A percentile compares a stretch with the other conserved stretches of the same genome.
These are phyloP conservation scores for Furnarius figulus DNA, from an alignment of 2,113 vertebrate species.

Conservation along the genomic window DNA sequence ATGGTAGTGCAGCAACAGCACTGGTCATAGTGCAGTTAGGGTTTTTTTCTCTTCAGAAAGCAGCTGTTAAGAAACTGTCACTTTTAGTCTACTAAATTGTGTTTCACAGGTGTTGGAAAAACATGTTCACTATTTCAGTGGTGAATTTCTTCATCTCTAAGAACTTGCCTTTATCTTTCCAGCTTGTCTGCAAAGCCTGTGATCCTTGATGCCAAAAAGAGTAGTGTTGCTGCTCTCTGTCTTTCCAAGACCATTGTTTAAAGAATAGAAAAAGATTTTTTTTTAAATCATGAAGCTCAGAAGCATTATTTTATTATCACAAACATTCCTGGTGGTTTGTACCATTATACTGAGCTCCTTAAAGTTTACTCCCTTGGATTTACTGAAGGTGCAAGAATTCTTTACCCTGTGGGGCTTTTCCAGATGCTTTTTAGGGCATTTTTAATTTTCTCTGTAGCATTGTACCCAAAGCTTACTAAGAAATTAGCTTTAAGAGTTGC, in stretches of 20 bases:
- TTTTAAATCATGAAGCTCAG: not conserved
- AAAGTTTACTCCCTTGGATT: not conserved
- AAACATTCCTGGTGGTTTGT: not conserved
- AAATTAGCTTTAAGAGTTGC: not conserved
- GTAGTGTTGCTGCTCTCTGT: not conserved
- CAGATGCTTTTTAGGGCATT: not conserved
- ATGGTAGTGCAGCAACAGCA: not conserved
- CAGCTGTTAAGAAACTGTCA: not conserved
- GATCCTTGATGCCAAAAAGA: not conserved
- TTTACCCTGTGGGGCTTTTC: not conserved
- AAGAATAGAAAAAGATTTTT: not conserved
- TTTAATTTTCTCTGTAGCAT: not conserved
- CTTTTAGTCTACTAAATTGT: not conserved
- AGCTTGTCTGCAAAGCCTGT: not conserved
- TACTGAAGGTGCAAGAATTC: not conserved
- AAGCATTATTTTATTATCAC: not conserved
- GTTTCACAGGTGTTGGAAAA: not conserved
- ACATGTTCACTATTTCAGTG: accelerated
- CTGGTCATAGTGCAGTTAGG: not conserved
- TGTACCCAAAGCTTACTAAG: not conserved
- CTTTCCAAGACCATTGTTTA: not conserved
- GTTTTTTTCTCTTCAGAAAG: not conserved
- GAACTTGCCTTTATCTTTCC: not conserved
- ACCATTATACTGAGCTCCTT: not conserved
- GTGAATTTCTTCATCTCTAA: not conserved